Percentiles rank a stretch among this genome's conserved stretches.
Evolutionary conservation across 2,888 invertebrate genomes (phyloP).

Genomic region (Gandaritis pyraliata): DNA sequence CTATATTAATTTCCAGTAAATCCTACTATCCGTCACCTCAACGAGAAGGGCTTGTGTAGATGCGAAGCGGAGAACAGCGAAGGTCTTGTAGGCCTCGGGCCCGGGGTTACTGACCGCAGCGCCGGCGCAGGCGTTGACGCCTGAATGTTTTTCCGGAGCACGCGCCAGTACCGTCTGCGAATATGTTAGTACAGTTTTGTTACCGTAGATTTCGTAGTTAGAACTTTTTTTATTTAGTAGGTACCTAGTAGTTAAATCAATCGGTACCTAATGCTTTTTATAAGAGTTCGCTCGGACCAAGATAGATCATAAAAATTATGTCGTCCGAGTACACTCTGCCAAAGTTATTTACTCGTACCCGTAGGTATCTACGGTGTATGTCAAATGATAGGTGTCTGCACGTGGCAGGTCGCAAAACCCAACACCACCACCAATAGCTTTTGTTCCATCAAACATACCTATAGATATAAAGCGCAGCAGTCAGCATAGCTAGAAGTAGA

Average conservation of each 20-base stretch:
- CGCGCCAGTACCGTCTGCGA: slow-evolving; percentile 89
- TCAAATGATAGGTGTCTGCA: too few species aligned
- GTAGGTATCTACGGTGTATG: too few species aligned
- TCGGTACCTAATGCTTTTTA: too few species aligned
- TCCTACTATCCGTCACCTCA: slow-evolving; percentile 72
- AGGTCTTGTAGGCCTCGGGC: slow-evolving; percentile 73
- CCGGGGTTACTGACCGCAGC: slow-evolving; percentile 71
- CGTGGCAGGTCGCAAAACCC: too few species aligned
- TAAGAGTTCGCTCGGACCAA: too few species aligned
- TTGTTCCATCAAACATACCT: slow-evolving; percentile 76
- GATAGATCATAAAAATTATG: too few species aligned
- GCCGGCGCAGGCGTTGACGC: slow-evolving; percentile 70
- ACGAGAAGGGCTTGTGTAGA: slow-evolving; percentile 88
- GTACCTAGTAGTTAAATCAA: too few species aligned
- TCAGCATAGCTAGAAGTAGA: slow-evolving; percentile 88
- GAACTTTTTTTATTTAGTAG: too few species aligned
- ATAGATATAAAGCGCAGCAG: slow-evolving; percentile 90
- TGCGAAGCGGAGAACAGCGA: slow-evolving; percentile 88
- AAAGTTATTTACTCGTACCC: too few species aligned
- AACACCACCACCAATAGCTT: slow-evolving; percentile 13
- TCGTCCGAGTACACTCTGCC: too few species aligned
- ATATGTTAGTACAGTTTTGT: slow-evolving; percentile 3
- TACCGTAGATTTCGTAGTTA: background rate
- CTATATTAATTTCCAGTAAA: background rate
- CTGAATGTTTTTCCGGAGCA: slow-evolving; percentile 88